These are phyloP conservation scores for Euwallacea similis DNA, from an alignment of 1,140 invertebrate species.

Conservation along the genomic window DNA sequence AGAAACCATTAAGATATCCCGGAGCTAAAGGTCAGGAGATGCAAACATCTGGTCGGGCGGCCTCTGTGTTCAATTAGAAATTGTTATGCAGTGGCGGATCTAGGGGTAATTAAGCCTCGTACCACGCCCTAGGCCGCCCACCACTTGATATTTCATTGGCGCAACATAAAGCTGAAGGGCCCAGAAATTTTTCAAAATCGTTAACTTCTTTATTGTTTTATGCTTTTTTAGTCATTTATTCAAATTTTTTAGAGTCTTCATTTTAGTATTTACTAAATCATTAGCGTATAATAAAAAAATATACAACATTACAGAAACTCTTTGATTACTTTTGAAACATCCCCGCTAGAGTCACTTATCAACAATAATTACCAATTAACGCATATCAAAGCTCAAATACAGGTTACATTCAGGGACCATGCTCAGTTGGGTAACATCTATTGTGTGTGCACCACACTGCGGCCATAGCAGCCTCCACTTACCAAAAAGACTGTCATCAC, in stretches of 20 bases:
- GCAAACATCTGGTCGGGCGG: constrained; percentile 28
- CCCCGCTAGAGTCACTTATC: constrained; percentile 9
- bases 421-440: constrained; percentile 22
- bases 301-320: no score
- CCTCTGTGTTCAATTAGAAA: constrained; percentile 28
- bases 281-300: no score
- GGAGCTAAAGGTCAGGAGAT: constrained; percentile 20
- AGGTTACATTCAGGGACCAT: constrained; percentile 25
- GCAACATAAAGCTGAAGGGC: no score
- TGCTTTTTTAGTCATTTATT: no score
- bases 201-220: no score
- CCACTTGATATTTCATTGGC: background rate
- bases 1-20: constrained; percentile 14
- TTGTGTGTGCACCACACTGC: constrained; percentile 22
- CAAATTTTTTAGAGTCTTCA: no score
- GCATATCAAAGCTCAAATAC: constrained; percentile 30
- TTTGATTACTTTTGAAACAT: background rate
- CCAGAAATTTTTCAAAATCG: no score
- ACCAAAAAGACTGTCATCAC: background rate
- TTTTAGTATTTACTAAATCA: no score
- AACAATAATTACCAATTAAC: constrained; percentile 23
- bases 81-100: background rate
- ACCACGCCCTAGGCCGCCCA: background rate
- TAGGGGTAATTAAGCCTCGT: background rate
- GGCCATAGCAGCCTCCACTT: background rate